Percentiles rank a stretch among this genome's conserved stretches.
phyloP scores from a whole-genome alignment of 2,888 invertebrate species.

The Limulus polyphemus region DNA sequence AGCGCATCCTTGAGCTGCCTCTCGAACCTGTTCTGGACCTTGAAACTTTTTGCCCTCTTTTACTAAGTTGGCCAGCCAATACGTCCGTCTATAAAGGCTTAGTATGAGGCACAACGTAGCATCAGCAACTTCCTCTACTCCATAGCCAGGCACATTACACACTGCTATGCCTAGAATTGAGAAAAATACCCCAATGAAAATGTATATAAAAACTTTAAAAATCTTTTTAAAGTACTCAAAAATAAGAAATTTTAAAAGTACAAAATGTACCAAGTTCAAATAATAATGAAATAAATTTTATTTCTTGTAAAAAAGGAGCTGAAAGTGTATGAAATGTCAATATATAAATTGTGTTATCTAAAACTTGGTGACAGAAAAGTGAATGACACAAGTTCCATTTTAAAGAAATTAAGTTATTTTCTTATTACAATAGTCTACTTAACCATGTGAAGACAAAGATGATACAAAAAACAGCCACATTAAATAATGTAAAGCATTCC shows the following conservation, averaged over 20 bases:
- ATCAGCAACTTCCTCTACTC: constrained; percentile 96
- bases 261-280: neutral
- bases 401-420: too few relatives aligned
- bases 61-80: constrained; percentile 98
- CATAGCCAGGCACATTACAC: constrained; percentile 99
- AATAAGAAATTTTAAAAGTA: neutral
- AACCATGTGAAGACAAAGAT: too few relatives aligned
- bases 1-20: constrained; percentile 83
- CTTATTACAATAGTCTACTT: too few relatives aligned
- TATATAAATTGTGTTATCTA: too few relatives aligned
- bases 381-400: too few relatives aligned
- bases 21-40: constrained; percentile 84
- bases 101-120: constrained; percentile 97
- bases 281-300: neutral
- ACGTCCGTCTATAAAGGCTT: constrained; percentile 97
- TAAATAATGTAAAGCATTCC: too few relatives aligned
- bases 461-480: too few relatives aligned
- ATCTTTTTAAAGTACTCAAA: neutral
- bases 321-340: too few relatives aligned
- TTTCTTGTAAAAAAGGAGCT: too few relatives aligned
- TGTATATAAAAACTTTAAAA: too few relatives aligned
- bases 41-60: constrained; percentile 97
- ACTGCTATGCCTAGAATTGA: constrained; percentile 99
- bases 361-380: too few relatives aligned
- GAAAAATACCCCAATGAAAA: too few relatives aligned